Evolutionary conservation across 2,888 invertebrate species (phyloP), one percentile per base, ranked within the genome.

Genomic region (Tiphia femorata): DNA sequence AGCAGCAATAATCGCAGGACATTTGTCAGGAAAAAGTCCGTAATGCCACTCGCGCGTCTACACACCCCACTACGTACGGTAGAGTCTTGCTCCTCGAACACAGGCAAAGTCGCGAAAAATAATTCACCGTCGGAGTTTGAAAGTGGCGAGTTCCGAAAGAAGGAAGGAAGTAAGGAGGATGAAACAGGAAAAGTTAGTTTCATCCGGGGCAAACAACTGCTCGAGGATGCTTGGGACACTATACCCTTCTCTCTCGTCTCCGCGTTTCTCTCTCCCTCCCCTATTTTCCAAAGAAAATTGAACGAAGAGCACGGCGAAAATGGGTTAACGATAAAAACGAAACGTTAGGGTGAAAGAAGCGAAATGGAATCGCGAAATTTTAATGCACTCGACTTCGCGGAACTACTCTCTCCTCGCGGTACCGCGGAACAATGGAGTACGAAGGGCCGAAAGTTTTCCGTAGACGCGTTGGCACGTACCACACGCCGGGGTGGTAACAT

Each of bases 1-100:
- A 59, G 40, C 50, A 33, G 54, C 60, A 69, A 65, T 69, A 69
- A 68, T 61, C 61, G 66, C 29, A 16, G 38, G 37, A 48, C 58
- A 55, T 69, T 65, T 63, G 61, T 66, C 70, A 69, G 27, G 33
- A 12, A 44, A 33, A n/a, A 38, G 6, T 30, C 19, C 33, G 17
- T 23, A 12, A 20, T 54, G 43, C 37, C 37, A n/a, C n/a, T 20
- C 29, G n/a, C n/a, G n/a, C 20, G 48, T 19, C 7, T 20, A 30
- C 23, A 25, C 29, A 29, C 40, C 41, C 30, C 17, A 16, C 35
- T n/a, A n/a, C n/a, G n/a, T n/a, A n/a, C n/a, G n/a, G n/a, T n/a
- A n/a, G n/a, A n/a, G n/a, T n/a, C n/a, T n/a, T n/a, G n/a, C n/a
- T 21, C 23, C 21, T 8, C 25, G 25, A 33, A 12, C 8, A 33